Base-by-base conservation (phyloP, 2,888 invertebrate species). In the Hirudinaria manillensis region DNA sequence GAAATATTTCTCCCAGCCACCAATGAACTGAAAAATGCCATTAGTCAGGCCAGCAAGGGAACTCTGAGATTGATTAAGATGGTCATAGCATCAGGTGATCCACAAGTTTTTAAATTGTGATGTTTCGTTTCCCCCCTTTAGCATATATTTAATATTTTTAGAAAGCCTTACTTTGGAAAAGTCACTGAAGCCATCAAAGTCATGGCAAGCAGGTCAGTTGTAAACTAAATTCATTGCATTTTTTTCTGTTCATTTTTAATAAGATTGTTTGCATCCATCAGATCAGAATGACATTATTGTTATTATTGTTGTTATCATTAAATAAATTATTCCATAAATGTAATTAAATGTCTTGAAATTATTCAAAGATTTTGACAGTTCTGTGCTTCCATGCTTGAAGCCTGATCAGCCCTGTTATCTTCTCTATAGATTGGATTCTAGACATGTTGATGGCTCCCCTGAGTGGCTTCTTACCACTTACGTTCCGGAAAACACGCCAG, bases 81-180 rank as follows among this genome's bases (percentile, higher is more conserved):
- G 32, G n/a, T 34, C 36, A 68, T 68, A 34, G 2, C 32, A 32
- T 68, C 68, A 34, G 68, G 68, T 68, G 7, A 34, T 29, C n/a
- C n/a, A 68, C 21, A 34, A n/a, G n/a, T 68, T 34, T 29, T 68
- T 1, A 13, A 7, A 68, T 4, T 68, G 27, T 6, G 13, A 34
- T 68, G 27, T 16, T 68, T 19, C 2, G 34, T 29, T 34, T 7
- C 21, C 32, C n/a, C 7, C 16, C 36, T 68, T 13, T 10, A 32
- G 32, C 32, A 16, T 34, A 34, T 3, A 68, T 68, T 68, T 68
- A n/a, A 16, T 68, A 16, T 68, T 68, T 68, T 34, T 24, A 68
- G 68, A 68, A 68, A 68, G 32, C 32, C 68, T 68, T 68, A 34
- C 36, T 34, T 34, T 68, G n/a, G 68, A 68, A 29, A 68, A 68